Percentiles rank a stretch among this genome's conserved stretches.
Evolutionary conservation across 2,888 invertebrate genomes (phyloP).

Genomic region (Oligia latruncula): DNA sequence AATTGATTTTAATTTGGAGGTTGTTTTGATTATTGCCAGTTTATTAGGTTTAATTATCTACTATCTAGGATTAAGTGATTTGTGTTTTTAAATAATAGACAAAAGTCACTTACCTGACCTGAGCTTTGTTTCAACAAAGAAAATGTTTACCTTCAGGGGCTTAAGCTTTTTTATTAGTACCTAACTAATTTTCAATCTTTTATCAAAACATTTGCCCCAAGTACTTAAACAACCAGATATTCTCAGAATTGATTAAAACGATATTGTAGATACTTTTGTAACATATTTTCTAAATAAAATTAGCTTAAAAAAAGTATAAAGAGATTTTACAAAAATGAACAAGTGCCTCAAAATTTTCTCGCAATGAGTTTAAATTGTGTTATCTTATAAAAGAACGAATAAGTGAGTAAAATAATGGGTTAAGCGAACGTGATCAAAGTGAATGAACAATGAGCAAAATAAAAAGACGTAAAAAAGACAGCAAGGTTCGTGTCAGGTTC

Average conservation of each 20-base stretch:
- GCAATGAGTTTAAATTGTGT: conserved; percentile 8
- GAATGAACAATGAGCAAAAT: conserved; percentile 70
- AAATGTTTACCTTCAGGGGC: not conserved
- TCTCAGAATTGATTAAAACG: not conserved
- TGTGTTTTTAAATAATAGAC: not conserved
- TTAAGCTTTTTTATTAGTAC: not conserved
- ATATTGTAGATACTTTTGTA: not conserved
- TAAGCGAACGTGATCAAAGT: conserved; percentile 47
- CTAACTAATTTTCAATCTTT: not conserved
- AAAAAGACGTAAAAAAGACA: conserved; percentile 83
- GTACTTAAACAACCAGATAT: not conserved
- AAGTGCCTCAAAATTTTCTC: not conserved
- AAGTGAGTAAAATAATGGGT: conserved; percentile 54
- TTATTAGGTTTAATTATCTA: not conserved
- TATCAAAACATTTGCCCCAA: not conserved
- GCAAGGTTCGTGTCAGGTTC: conserved; percentile 80
- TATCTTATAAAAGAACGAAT: conserved; percentile 12
- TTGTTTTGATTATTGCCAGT: not conserved
- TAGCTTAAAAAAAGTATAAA: not conserved
- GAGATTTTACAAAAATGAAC: conserved; percentile 7
- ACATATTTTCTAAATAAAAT: not conserved
- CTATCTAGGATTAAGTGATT: not conserved
- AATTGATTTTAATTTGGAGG: not conserved
- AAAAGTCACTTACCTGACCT: not conserved
- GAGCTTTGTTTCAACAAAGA: not conserved